Base-by-base conservation (phyloP, 2,888 invertebrate species). In the Chironomus tentans region DNA sequence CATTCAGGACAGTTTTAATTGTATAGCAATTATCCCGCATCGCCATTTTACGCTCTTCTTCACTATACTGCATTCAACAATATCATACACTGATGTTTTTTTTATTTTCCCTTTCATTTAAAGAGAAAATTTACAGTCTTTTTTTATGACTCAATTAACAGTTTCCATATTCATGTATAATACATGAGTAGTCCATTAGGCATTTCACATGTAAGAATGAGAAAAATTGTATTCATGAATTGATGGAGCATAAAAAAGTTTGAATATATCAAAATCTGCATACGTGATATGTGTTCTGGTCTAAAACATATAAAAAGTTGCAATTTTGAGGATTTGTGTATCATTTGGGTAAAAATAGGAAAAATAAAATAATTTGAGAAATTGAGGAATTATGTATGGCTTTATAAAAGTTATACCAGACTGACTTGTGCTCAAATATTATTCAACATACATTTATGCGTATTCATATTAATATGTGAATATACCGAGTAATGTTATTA, bases 131-230 rank as follows among this genome's bases (percentile, higher is more conserved):
- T 13, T 71, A n/a, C 28, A 21, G 24, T 13, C 71, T 48, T 50
- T 56, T 50, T 13, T 71, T 22, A 12, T 21, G 21, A 28, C 71
- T 71, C 56, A 71, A 71, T 71, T 71, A 71, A 71, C 71, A 71
- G 48, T 48, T 70, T 47, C 18, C 70, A 47, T 18, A 38, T 38
- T 38, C 10, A 38, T 38, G 10, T 38, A 10, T 7, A 38, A 38
- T 38, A 38, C 56, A 56, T 18, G 56, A 18, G 56, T 56, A 15
- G 56, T 71, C 71, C 71, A 71, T 71, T 71, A 71, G 71, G 24
- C 21, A 24, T 13, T 2, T 65, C 13, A 24, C 13, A 21, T 24
- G 24, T 65, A 69, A 69, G 46, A 69, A 15, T 28, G 15, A 28
- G 24, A 56, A 21, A 56, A 70, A 4, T 46, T 70, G 21, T 56